Evolutionary conservation across 2,888 invertebrate species (phyloP).

Genomic region (Agrotis segetum): DNA sequence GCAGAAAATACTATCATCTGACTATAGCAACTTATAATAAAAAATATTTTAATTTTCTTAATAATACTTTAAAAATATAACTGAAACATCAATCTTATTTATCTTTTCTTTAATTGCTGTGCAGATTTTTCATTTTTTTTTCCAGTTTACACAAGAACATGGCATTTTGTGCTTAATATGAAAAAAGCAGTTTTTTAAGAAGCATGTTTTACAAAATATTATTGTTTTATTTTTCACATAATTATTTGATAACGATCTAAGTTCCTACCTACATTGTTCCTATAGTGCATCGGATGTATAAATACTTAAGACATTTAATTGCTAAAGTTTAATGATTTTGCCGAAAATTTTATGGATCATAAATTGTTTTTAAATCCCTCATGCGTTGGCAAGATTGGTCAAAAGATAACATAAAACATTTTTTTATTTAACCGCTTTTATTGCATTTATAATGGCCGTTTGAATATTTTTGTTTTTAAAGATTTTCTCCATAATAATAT

Average conservation of each 20-base stretch:
- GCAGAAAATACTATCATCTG: background rate
- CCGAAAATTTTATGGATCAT: constrained; percentile 70
- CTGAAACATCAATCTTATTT: background rate
- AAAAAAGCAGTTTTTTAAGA: constrained; percentile 6
- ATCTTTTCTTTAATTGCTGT: background rate
- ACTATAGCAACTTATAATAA: too few species aligned
- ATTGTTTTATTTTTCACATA: constrained; percentile 22
- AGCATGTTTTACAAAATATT: constrained; percentile 38
- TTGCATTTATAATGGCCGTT: constrained; percentile 60
- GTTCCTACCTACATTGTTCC: constrained; percentile 11
- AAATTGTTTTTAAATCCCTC: constrained; percentile 65
- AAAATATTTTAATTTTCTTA: too few species aligned
- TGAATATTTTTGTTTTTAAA: constrained; percentile 48
- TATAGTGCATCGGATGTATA: constrained; percentile 40
- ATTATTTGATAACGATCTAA: constrained; percentile 43
- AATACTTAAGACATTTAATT: constrained; percentile 61
- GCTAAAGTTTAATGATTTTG: constrained; percentile 66
- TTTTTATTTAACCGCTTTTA: constrained; percentile 67
- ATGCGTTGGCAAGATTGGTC: constrained; percentile 61
- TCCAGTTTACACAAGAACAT: constrained; percentile 4
- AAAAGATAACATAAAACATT: constrained; percentile 66
- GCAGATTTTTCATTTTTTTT: constrained; percentile 5
- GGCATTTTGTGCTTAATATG: constrained; percentile 1
- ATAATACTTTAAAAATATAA: too few species aligned
- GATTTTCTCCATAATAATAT: constrained; percentile 2